Evolutionary conservation across 2,888 invertebrate genomes (phyloP), one percentile per base, ranked within the genome.

Genomic region (Imbricaverruca yamaguchii): DNA sequence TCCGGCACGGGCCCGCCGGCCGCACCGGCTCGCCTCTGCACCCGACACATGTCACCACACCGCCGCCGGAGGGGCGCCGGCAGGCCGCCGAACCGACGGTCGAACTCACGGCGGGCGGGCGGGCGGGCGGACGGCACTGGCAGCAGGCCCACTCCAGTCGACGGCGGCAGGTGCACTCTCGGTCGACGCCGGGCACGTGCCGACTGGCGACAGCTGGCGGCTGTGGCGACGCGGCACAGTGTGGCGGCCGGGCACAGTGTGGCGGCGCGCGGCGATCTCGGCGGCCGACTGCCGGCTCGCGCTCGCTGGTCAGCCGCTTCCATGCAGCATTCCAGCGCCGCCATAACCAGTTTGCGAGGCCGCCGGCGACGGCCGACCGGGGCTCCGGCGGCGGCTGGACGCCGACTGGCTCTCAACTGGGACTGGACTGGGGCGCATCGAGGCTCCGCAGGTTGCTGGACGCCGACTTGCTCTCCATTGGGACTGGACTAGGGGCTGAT

Each of bases 291-390:
- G 63, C n/a, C 39, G 63, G n/a, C 63, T 23, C 23, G 12, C 67
- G 67, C 23, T 11, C 25, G 67, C 23, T 25, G 23, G 67, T 10
- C 67, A 12, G 25, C 67, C 67, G 67, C 67, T 67, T 67, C 67
- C 67, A 67, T 67, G 67, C 67, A 67, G 67, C 67, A 67, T 67
- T 67, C 67, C 67, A 67, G 23, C 23, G 67, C 12, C 23, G 67
- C 67, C 67, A 67, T 25, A 25, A 67, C 67, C 67, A 67, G 67
- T 67, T 67, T 67, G 67, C 23, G 67, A 25, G 67, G 67, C 67
- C 67, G 67, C 23, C 67, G 67, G 67, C n/a, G 67, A 23, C 67
- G 67, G 23, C 8, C 67, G 67, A 23, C n/a, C 18, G 67, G 23
- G 39, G 39, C 39, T 39, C 39, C 39, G 39, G 39, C 39, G 4